Percentiles rank a stretch among this genome's conserved stretches.
Conservation (phyloP, 1,140 invertebrate species). For the Psix sp. region DNA sequence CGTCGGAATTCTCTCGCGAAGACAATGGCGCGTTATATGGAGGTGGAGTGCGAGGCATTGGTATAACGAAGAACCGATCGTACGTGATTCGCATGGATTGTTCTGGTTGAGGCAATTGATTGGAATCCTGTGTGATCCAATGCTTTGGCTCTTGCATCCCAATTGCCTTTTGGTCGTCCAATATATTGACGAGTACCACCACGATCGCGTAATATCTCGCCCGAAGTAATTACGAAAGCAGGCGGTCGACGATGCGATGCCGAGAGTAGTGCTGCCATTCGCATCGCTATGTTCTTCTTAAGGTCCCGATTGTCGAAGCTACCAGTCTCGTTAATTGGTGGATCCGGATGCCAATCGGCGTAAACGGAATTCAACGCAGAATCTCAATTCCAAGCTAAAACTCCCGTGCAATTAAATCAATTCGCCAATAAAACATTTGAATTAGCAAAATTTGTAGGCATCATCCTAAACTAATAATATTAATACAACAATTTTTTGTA, state of each 20-base stretch:
- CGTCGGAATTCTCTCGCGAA: slow-evolving; percentile 51
- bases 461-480: no score
- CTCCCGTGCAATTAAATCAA: slow-evolving; percentile 16
- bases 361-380: slow-evolving; percentile 49
- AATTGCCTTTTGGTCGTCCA: slow-evolving; percentile 58
- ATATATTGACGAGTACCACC: slow-evolving; percentile 62
- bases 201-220: slow-evolving; percentile 64
- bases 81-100: slow-evolving; percentile 64
- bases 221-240: slow-evolving; percentile 62
- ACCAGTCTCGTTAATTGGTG: slow-evolving; percentile 60
- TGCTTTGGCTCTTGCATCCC: slow-evolving; percentile 61
- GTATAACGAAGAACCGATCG: slow-evolving; percentile 60
- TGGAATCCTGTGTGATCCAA: slow-evolving; percentile 63
- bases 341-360: slow-evolving; percentile 59
- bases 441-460: slow-evolving; percentile 18
- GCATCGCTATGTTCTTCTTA: slow-evolving; percentile 61
- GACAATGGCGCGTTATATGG: slow-evolving; percentile 49
- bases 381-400: slow-evolving; percentile 48
- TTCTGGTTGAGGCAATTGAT: slow-evolving; percentile 61
- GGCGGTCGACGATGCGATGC: slow-evolving; percentile 48
- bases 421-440: slow-evolving; percentile 33
- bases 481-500: no score
- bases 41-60: slow-evolving; percentile 39
- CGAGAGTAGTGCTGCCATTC: slow-evolving; percentile 46
- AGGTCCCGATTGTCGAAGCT: slow-evolving; percentile 55